A percentile compares a stretch with the other conserved stretches of the same genome.
Evolutionary conservation across 2,113 vertebrate species (phyloP).

Genomic region (Scatophagus argus): DNA sequence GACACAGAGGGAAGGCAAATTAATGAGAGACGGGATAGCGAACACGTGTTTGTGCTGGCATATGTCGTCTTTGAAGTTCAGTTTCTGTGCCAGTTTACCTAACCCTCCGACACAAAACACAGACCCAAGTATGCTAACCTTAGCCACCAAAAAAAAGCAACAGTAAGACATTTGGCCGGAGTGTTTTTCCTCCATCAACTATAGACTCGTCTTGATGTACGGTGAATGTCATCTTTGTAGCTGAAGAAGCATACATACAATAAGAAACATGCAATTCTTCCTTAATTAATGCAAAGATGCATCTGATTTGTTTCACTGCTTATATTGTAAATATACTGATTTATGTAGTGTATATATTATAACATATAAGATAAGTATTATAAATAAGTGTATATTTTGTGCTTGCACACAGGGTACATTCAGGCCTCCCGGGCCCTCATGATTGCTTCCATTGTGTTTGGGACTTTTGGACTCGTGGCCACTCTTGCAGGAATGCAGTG

Average conservation of each 20-base stretch:
- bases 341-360: not conserved
- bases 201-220: not conserved
- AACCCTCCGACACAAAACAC: no score
- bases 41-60: no score
- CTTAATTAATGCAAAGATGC: not conserved
- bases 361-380: no score
- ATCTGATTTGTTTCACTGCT: not conserved
- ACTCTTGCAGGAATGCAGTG: slow-evolving; percentile 88
- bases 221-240: not conserved
- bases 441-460: slow-evolving; percentile 87
- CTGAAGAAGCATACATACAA: not conserved
- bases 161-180: no score
- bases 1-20: no score
- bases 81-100: no score
- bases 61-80: no score
- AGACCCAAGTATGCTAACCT: no score
- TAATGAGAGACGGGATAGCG: no score
- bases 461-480: slow-evolving; percentile 82
- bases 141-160: no score
- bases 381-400: not conserved
- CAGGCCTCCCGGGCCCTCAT: slow-evolving; percentile 91
- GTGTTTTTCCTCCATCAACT: no score
- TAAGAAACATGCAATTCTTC: not conserved
- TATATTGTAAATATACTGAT: not conserved
- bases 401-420: slow-evolving; percentile 83